Conservation (phyloP, 2,797 vertebrate species). For the Dendrocincla fuliginosa region DNA sequence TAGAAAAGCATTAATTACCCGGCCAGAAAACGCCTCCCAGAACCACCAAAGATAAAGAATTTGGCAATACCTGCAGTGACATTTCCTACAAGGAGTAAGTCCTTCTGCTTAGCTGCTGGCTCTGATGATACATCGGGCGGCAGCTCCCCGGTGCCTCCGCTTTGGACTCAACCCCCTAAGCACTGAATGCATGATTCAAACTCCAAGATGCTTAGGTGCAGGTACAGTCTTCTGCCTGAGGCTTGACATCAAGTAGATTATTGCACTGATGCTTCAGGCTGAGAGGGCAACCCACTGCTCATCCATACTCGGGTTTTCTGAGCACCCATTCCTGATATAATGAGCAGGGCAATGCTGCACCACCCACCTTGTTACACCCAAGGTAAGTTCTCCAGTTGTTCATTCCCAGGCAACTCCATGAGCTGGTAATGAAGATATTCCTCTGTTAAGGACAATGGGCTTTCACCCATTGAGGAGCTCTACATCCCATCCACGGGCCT, state of each 20-base stretch:
- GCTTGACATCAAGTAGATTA: not conserved
- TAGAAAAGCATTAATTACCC: constrained; percentile 1
- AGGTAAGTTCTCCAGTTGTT: not conserved
- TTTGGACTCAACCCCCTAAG: not conserved
- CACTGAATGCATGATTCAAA: fast-evolving
- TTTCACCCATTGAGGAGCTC: not conserved
- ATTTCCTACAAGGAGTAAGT: not conserved
- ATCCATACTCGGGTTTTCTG: fast-evolving
- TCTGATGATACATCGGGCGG: fast-evolving
- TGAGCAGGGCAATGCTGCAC: fast-evolving
- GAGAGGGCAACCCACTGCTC: fast-evolving
- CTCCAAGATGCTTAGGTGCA: not conserved
- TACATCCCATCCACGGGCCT: not conserved
- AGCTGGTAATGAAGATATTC: not conserved
- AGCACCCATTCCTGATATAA: fast-evolving
- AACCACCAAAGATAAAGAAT: not conserved
- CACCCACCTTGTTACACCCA: fast-evolving
- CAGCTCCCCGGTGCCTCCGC: not conserved
- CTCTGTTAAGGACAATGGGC: fast-evolving
- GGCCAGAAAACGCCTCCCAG: not conserved
- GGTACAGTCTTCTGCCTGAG: not conserved
- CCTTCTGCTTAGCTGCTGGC: not conserved
- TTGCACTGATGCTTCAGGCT: not conserved
- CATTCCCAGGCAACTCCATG: not conserved
- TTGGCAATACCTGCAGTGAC: constrained; percentile 27